Evolutionary conservation across 2,888 invertebrate species (phyloP), one percentile per base, ranked within the genome.

Genomic region (Drosophila acutilabella): DNA sequence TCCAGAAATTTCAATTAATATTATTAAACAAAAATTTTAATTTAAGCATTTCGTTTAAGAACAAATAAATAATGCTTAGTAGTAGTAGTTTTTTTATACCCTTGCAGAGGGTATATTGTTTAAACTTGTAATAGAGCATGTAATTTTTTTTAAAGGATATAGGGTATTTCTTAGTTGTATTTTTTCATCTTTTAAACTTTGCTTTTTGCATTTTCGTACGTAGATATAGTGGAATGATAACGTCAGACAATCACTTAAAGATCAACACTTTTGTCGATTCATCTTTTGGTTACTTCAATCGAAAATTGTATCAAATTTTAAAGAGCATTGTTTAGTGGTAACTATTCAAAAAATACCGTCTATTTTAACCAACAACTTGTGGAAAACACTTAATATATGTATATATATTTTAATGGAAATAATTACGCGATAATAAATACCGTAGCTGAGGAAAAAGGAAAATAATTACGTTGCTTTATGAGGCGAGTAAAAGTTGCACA

Each of bases 401-500:
- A 26, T 26, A 41, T 23, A 1, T 11, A 5, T 33, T 54, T 42
- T 18, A 51, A 47, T 13, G 8, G 11, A 59, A 20, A 14, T 52
- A 54, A 30, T 62, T 16, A 42, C 11, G 13, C 30, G 16, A 54
- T 33, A 30, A 47, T n/a, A n/a, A n/a, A n/a, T n/a, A 33, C 45
- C 18, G 16, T n/a, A 71, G 40, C 36, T 51, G 14, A 36, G 59
- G 59, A 36, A 11, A 41, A 45, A 56, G 38, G 30, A 38, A 40
- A 52, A 61, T 62, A 74, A 73, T 74, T 72, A 66, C 53, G 47
- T 38, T 33, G 36, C 45, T 59, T 51, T 56, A 16, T 33, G 47
- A 18, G 16, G 41, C 42, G 13, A 42, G 74, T 67, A 73, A 73
- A 73, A 66, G 78, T 67, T 62, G 53, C 58, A 42, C 36, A 61